A percentile compares a stretch with the other conserved stretches of the same genome.
phyloP scores from a whole-genome alignment of 2,113 vertebrate species.

The Nothoprocta perdicaria region DNA sequence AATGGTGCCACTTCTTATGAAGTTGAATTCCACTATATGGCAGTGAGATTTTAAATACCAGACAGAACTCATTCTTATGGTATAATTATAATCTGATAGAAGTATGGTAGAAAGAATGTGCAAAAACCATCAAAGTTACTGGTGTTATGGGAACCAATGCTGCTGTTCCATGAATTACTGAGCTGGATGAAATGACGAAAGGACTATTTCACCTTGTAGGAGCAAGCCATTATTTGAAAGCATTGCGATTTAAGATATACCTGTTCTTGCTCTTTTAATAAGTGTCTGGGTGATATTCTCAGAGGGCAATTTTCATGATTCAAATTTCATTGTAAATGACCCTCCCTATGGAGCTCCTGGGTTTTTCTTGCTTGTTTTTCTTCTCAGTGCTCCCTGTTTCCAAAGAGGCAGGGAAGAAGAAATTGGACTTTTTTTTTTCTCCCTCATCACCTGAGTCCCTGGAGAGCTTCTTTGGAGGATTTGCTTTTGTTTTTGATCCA shows the following conservation, averaged over 20 bases:
- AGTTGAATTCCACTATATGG: not conserved
- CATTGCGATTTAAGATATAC: not conserved
- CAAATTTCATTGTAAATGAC: not conserved
- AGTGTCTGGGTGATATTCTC: not conserved
- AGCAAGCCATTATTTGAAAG: not conserved
- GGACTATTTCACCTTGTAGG: not conserved
- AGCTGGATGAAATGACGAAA: not conserved
- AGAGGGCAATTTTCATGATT: not conserved
- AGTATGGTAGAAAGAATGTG: not conserved
- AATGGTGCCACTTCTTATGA: not conserved
- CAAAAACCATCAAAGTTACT: not conserved
- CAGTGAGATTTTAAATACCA: not conserved
- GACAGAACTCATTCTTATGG: not conserved
- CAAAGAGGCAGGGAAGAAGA: not conserved
- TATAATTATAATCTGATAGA: not conserved
- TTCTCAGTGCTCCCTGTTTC: not conserved
- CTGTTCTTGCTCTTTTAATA: not conserved
- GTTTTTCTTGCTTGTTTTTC: not conserved
- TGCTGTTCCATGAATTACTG: not conserved
- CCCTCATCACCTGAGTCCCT: not conserved
- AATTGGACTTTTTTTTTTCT: not conserved
- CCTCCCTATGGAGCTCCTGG: not conserved
- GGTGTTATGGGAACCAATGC: not conserved
- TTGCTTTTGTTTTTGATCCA: accelerated
- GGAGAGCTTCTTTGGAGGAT: not conserved